phyloP scores from a whole-genome alignment of 2,888 invertebrate species.

The Hirtodrosophila duncani region DNA sequence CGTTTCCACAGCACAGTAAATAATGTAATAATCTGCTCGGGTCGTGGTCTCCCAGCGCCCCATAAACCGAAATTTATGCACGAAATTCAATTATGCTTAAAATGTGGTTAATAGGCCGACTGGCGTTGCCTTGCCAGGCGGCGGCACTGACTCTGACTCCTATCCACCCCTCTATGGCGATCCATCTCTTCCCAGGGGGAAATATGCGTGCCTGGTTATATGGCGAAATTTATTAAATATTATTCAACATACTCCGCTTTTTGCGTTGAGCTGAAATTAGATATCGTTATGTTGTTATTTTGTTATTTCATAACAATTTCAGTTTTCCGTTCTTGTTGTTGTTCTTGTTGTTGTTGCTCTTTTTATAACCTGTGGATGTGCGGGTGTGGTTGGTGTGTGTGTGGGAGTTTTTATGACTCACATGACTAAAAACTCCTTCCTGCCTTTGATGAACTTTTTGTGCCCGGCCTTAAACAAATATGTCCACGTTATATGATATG shows the following conservation, averaged over 20 bases:
- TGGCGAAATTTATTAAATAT: conserved; percentile 44
- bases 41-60: conserved; percentile 66
- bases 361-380: conserved; percentile 36
- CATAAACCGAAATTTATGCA: conserved; percentile 71
- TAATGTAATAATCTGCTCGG: conserved; percentile 68
- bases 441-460: conserved; percentile 11
- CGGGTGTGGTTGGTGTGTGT: too few species aligned
- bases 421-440: background rate
- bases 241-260: conserved; percentile 24
- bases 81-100: conserved; percentile 70
- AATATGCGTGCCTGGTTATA: conserved; percentile 30
- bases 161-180: conserved; percentile 27
- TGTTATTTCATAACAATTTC: conserved; percentile 65
- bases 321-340: conserved; percentile 16
- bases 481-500: conserved; percentile 1
- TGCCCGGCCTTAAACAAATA: conserved; percentile 1
- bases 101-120: conserved; percentile 70
- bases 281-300: conserved; percentile 51
- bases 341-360: conserved; percentile 32
- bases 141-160: conserved; percentile 1
- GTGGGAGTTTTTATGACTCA: too few species aligned
- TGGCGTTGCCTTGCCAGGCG: conserved; percentile 28
- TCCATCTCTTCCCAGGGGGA: conserved; percentile 29
- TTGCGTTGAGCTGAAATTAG: conserved; percentile 61
- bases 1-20: conserved; percentile 49